Base-by-base conservation (phyloP, 2,797 vertebrate genomes). In the Eremophila alpestris region DNA sequence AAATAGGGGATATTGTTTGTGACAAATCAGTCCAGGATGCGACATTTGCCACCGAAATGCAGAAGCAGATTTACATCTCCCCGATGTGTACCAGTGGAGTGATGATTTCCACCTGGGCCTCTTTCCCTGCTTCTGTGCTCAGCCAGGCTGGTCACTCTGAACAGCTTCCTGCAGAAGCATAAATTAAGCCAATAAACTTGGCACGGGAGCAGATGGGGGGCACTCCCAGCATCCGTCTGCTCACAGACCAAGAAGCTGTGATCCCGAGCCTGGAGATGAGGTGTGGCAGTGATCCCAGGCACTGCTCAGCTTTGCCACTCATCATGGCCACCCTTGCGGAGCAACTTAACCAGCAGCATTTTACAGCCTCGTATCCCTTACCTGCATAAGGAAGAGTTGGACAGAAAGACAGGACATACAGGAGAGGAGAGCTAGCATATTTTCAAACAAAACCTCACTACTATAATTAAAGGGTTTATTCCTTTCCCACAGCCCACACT, bases 391-490 rank as follows among this genome's bases (percentile, higher is more conserved):
- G 56, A 84, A 87, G 60, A 5, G 7, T 79, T 2, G 0, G 52
- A 67, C 59, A 79, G 56, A 68, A 91, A 64, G 41, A 49, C 58
- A 71, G 43, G 40, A 30, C n/a, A 34, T 0, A 1, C 11, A 40
- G 18, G 40, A 56, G 49, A 85, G 36, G 58, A 87, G 49, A 89
- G 30, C 40, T 18, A 73, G 81, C 16, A 2, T 45, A 45, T 78
- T 86, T 89, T 69, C 75, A 83, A 86, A 79, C 55, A 36, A 97
- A 74, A 63, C 68, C 64, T 94, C 27, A 3, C 34, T 21, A 54
- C 77, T 90, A 4, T 84, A 91, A 90, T 96, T 88, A 83, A 93
- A 94, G 80, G 83, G 70, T 91, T 93, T 89, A 58, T 43, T 91
- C 77, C 89, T 70, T 91, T 82, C 85, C 89, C 89, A 84, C 82